A percentile compares a stretch with the other conserved stretches of the same genome.
These are phyloP conservation scores for Drosophila peninsularis DNA, from an alignment of 2,888 invertebrate species.

Conservation along the genomic window DNA sequence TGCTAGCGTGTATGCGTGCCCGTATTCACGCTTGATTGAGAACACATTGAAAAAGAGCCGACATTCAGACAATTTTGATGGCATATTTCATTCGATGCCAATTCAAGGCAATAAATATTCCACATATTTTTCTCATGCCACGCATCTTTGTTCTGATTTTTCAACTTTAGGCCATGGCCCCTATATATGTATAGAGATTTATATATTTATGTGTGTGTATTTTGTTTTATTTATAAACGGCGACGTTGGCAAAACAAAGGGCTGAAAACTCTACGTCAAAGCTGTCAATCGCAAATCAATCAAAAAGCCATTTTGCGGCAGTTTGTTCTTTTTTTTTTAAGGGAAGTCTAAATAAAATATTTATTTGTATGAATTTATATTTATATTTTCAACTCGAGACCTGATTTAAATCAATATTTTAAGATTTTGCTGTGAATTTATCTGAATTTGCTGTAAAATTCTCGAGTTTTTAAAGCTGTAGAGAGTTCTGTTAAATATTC, in stretches of 20 bases:
- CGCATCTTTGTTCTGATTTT: slow-evolving; percentile 40
- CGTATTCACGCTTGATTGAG: slow-evolving; percentile 71
- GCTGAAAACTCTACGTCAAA: slow-evolving; percentile 70
- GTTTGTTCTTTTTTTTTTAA: slow-evolving; percentile 15
- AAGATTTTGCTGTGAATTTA: not conserved
- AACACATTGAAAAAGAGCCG: slow-evolving; percentile 58
- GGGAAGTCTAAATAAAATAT: slow-evolving; percentile 25
- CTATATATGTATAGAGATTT: not conserved
- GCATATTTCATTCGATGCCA: slow-evolving; percentile 75
- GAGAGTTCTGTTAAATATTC: not conserved
- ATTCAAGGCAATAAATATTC: slow-evolving; percentile 69
- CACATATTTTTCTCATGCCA: slow-evolving; percentile 26
- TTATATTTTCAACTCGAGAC: not conserved
- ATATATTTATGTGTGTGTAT: slow-evolving; percentile 24
- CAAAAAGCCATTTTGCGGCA: slow-evolving; percentile 69
- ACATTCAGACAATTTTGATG: slow-evolving; percentile 74
- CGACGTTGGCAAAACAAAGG: slow-evolving; percentile 40
- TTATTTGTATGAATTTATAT: slow-evolving; percentile 27
- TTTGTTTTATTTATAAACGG: slow-evolving; percentile 76
- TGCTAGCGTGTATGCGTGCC: slow-evolving; percentile 35
- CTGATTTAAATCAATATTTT: slow-evolving; percentile 55
- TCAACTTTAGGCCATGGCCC: slow-evolving; percentile 16
- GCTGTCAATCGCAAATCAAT: slow-evolving; percentile 77
- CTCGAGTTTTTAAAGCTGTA: not conserved
- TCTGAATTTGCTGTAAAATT: not conserved